Evolutionary conservation across 2,797 vertebrate genomes (phyloP), one percentile per base, ranked within the genome.

Genomic region (Smutsia gigantea): DNA sequence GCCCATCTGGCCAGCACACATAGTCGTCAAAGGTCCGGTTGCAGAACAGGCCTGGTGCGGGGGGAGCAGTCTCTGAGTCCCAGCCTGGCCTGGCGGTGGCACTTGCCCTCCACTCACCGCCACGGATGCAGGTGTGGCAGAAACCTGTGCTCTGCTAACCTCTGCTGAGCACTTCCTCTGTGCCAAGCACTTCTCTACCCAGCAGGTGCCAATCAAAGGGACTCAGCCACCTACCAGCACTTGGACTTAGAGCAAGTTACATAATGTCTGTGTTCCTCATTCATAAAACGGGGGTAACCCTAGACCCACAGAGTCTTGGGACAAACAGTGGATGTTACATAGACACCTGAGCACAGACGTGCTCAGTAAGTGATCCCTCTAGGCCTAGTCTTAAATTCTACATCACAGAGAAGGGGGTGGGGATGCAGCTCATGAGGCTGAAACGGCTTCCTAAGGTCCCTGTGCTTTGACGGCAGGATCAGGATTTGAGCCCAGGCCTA

Each of bases 1-100:
- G 72, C 31, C 98, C 99, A 0, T 99, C 99, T 0, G 99, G 99
- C 99, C 99, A 99, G 93, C 99, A 99, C 71, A 98, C 99, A 0
- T 99, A 99, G 39, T 98, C 98, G 1, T 99, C 99, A 55, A 99
- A 99, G 0, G 98, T 99, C 51, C 99, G 98, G 95, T 99, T 99
- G 97, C 99, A 99, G 95, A 99, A 99, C 66, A 98, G 98, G 75
- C 98, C 99, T 98, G 97, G 69, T 78, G 71, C 61, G 83, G 53
- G 64, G 71, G 94, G 81, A 51, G 72, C 0, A 87, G 29, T 34
- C 25, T 85, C 18, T 42, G 87, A 93, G 85, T 49, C 15, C 23
- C 17, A 1, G 46, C n/a, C 10, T 1, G 27, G 61, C 34, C 9
- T 13, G 11, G 10, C n/a, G n/a, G 1, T 7, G 23, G 18, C 0